phyloP scores from a whole-genome alignment of 1,140 invertebrate species.

The Steinernema feltiae region DNA sequence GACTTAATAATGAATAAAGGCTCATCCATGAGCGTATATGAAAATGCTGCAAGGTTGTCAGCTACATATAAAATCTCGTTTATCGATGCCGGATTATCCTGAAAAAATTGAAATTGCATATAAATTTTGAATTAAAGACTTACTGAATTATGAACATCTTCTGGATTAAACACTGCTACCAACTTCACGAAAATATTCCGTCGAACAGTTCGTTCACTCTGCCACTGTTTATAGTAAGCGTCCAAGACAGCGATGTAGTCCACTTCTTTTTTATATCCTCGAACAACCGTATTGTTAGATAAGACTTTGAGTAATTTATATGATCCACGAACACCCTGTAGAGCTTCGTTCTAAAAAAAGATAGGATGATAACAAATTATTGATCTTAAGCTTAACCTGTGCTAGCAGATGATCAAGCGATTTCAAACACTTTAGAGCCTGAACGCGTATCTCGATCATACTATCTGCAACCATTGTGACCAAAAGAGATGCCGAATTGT shows the following conservation, averaged over 20 bases:
- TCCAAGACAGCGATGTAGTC: background rate
- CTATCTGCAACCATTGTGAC: background rate
- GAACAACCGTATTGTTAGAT: background rate
- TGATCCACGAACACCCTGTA: background rate
- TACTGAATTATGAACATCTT: background rate
- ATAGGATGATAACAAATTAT: background rate
- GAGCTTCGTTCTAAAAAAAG: background rate
- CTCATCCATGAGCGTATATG: background rate
- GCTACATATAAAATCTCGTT: background rate
- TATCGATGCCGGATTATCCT: background rate
- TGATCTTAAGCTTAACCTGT: background rate
- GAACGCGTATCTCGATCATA: background rate
- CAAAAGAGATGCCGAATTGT: background rate
- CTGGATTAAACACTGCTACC: background rate
- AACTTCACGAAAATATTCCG: background rate
- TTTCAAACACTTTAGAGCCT: background rate
- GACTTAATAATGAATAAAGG: background rate
- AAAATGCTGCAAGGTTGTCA: background rate
- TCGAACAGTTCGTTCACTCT: background rate
- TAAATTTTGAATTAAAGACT: background rate
- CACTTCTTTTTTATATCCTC: background rate
- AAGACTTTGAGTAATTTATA: background rate
- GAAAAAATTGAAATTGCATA: background rate
- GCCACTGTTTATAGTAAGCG: background rate
- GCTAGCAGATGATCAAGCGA: background rate